phyloP scores from a whole-genome alignment of 2,797 vertebrate genomes.

The Bovichtus diacanthus region DNA sequence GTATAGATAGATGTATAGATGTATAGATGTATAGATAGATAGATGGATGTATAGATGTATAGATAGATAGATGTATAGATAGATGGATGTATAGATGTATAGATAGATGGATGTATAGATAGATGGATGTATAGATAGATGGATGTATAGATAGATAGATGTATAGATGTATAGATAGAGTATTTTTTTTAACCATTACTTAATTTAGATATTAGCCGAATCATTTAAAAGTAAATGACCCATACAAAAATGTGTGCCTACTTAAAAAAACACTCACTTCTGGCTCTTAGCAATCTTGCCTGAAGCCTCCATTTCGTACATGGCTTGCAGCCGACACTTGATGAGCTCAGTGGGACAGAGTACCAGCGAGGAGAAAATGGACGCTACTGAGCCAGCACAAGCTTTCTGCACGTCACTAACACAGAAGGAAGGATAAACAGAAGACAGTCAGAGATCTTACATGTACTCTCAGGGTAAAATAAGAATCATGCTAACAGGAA shows the following conservation, averaged over 20 bases:
- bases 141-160: too few relatives aligned
- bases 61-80: too few relatives aligned
- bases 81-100: too few relatives aligned
- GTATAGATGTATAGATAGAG: too few relatives aligned
- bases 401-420: constrained; percentile 95
- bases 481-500: background rate
- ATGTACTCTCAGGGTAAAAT: background rate
- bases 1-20: too few relatives aligned
- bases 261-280: constrained; percentile 85
- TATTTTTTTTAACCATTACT: too few relatives aligned
- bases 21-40: too few relatives aligned
- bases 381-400: constrained; percentile 93
- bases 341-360: constrained; percentile 97
- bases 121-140: too few relatives aligned
- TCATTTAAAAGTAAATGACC: background rate
- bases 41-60: too few relatives aligned
- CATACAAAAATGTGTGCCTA: background rate
- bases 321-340: constrained; percentile 96
- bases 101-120: too few relatives aligned
- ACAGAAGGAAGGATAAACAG: constrained; percentile 38
- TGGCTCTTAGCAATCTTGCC: constrained; percentile 91
- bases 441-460: background rate
- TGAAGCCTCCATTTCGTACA: constrained; percentile 94
- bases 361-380: constrained; percentile 94
- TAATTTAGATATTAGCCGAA: too few relatives aligned